phyloP scores from a whole-genome alignment of 1,140 invertebrate species.

The Saccostrea echinata region DNA sequence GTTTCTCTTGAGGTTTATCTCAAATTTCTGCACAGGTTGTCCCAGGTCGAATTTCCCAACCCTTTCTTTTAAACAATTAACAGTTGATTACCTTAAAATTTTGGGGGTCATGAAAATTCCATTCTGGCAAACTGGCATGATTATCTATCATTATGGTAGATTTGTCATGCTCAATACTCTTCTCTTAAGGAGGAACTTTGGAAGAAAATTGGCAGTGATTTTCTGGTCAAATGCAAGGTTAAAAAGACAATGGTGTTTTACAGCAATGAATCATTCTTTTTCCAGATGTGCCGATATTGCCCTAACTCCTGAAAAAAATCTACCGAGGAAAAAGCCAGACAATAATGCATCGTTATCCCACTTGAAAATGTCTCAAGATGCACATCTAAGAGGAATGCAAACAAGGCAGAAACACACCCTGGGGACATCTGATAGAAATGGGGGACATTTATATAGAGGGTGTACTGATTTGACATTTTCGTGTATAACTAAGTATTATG shows the following conservation, averaged over 20 bases:
- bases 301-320: background rate
- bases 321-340: background rate
- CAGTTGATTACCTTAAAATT: background rate
- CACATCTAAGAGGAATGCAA: background rate
- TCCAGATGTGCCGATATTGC: slow-evolving; percentile 11
- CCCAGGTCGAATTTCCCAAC: background rate
- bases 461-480: background rate
- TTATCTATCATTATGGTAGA: slow-evolving; percentile 27
- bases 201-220: slow-evolving; percentile 17
- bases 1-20: background rate
- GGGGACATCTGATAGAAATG: background rate
- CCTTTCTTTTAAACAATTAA: slow-evolving; percentile 30
- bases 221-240: slow-evolving; percentile 31
- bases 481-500: background rate
- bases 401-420: background rate
- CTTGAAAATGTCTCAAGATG: slow-evolving; percentile 27
- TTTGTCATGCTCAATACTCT: slow-evolving; percentile 24
- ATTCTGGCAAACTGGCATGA: slow-evolving; percentile 11
- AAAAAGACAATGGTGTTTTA: background rate
- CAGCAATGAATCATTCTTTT: slow-evolving; percentile 7
- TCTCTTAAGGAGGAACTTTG: background rate
- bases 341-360: slow-evolving; percentile 14
- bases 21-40: background rate
- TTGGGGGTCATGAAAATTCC: slow-evolving; percentile 15
- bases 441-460: background rate